Base-by-base conservation (phyloP, 2,113 vertebrate genomes). In the Mormoops blainvillei region DNA sequence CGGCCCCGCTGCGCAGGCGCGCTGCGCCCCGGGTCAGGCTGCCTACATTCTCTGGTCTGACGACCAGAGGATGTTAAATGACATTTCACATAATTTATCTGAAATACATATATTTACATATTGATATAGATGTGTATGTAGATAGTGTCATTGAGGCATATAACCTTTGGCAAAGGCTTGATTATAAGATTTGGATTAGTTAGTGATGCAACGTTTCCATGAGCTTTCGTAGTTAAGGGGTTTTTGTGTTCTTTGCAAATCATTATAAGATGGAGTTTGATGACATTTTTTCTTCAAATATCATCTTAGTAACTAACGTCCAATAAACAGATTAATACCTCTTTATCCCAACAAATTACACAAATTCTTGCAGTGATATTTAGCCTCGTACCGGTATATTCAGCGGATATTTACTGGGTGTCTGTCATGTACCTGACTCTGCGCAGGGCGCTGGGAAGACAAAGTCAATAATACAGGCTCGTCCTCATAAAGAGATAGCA, bases 11-110 rank as follows among this genome's bases (percentile, higher is more conserved):
- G 96, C 14, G 0, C 95, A 76, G 70, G 52, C 9, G 61, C 43
- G 2, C 67, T 15, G 7, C 3, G n/a, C 94, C 78, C 94, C 89
- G 12, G 4, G 80, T 89, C 92, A 96, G 97, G 78, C 77, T 85
- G 74, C 24, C 68, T 91, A 19, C 93, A 0, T 90, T 96, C 96
- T 88, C 56, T 73, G 52, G 28, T 93, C 94, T 96, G 87, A 61
- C 91, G 82, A 97, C 94, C 85, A 96, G 87, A 86, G 54, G n/a
- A 12, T 68, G 58, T 94, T 10, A 77, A 97, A 97, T 78, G 90
- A 95, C 82, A 91, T 68, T 95, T 91, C 78, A 92, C 33, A 33
- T 52, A 38, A 70, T 76, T 70, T 28, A 76, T n/a, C 71, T 63
- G 76, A 89, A 94, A 45, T 33, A 54, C 28, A 31, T 5, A 61